Evolutionary conservation across 2,113 vertebrate species (phyloP).

Genomic region (Suncus etruscus): DNA sequence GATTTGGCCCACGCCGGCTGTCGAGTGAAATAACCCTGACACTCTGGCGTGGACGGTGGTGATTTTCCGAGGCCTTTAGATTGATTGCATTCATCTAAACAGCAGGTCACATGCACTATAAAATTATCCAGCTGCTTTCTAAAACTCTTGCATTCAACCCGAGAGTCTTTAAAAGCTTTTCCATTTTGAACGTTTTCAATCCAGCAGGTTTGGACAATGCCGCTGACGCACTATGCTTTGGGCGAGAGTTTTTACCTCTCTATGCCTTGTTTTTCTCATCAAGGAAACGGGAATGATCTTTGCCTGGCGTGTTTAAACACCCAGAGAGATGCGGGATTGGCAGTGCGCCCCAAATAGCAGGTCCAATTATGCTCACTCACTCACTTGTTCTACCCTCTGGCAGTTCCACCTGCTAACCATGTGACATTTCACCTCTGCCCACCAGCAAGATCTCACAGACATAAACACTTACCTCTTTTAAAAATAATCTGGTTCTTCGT

Average conservation of each 20-base stretch:
- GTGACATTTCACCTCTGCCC: background rate
- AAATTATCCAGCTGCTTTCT: conserved; percentile 78
- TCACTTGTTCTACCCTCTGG: background rate
- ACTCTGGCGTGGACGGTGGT: background rate
- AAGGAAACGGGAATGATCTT: conserved; percentile 67
- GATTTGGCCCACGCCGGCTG: conserved; percentile 59
- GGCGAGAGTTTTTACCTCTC: background rate
- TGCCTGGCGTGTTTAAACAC: background rate
- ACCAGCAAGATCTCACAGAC: background rate
- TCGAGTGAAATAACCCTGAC: conserved; percentile 47
- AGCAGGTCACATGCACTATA: conserved; percentile 61
- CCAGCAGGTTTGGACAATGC: conserved; percentile 58
- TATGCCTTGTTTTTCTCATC: conserved; percentile 66
- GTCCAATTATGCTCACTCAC: too few relatives aligned
- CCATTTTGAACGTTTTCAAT: conserved; percentile 49
- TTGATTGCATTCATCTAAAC: conserved; percentile 77
- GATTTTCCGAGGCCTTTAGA: conserved; percentile 70
- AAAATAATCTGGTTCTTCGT: background rate
- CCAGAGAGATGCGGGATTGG: background rate
- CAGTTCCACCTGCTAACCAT: background rate
- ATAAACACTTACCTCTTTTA: background rate
- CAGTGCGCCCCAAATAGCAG: background rate
- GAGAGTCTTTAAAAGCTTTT: conserved; percentile 75
- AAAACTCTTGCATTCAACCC: conserved; percentile 71
- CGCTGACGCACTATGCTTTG: background rate